A percentile compares a stretch with the other conserved stretches of the same genome.
Conservation (phyloP, 2,113 vertebrate species). For the Callospermophilus lateralis region DNA sequence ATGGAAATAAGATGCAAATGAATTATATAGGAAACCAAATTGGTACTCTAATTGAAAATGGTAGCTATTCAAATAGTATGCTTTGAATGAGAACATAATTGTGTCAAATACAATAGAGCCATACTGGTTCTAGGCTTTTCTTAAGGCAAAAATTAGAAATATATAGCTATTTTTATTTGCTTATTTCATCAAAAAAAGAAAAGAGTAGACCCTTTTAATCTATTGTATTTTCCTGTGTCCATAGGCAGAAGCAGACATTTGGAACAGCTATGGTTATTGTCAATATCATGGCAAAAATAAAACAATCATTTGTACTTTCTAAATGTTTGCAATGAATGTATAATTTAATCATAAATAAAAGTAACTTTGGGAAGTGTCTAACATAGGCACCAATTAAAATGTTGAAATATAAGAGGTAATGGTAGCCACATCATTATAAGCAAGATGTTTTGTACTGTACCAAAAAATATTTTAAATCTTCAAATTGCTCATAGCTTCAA, state of each 20-base stretch:
- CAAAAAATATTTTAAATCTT: neutral
- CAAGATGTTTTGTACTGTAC: neutral
- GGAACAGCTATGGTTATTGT: neutral
- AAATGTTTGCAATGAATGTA: neutral
- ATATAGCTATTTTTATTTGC: neutral
- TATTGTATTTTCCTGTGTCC: neutral
- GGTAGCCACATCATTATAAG: neutral
- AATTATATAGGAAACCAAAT: neutral
- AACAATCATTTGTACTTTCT: neutral
- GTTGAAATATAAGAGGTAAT: neutral
- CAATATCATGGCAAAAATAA: neutral
- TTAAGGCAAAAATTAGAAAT: neutral
- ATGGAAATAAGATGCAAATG: neutral
- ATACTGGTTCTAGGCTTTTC: neutral
- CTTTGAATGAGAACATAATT: conserved; percentile 8
- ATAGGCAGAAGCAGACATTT: neutral
- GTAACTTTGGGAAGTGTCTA: neutral
- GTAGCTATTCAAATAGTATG: neutral
- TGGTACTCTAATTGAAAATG: neutral
- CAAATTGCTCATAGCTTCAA: neutral
- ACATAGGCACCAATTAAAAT: neutral
- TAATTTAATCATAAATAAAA: neutral
- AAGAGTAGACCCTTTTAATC: neutral
- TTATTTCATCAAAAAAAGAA: neutral
- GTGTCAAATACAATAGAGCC: neutral